phyloP scores from a whole-genome alignment of 37 sponge, comb jelly and placozoan species.

The Corticium candelabrum region DNA sequence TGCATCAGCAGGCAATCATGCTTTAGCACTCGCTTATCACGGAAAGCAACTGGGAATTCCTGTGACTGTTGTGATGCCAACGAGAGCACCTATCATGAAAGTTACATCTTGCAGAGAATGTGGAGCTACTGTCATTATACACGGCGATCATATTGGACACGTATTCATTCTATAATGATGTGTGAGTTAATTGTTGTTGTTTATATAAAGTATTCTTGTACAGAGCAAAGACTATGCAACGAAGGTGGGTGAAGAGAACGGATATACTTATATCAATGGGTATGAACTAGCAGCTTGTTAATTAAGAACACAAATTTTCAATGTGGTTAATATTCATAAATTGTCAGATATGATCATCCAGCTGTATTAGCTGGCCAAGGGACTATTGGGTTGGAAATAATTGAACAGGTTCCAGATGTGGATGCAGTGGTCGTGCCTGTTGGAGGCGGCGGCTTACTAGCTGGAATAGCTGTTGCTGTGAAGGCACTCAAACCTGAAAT shows the following conservation, averaged over 20 bases:
- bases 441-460: slow-evolving; percentile 82
- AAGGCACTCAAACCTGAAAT: slow-evolving; percentile 59
- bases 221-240: slow-evolving; percentile 52
- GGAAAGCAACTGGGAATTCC: slow-evolving; percentile 48
- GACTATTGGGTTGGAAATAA: slow-evolving; percentile 67
- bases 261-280: slow-evolving; percentile 69
- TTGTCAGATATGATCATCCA: slow-evolving; percentile 59
- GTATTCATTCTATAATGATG: too few species aligned
- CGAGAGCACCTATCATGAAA: slow-evolving; percentile 63
- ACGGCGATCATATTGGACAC: slow-evolving; percentile 55
- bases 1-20: slow-evolving; percentile 91
- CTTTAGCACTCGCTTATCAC: slow-evolving; percentile 75
- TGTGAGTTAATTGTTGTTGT: too few species aligned
- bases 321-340: too few species aligned
- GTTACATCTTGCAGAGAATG: slow-evolving; percentile 45
- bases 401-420: slow-evolving; percentile 52
- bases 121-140: slow-evolving; percentile 43
- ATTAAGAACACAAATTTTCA: too few species aligned
- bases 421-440: slow-evolving; percentile 85
- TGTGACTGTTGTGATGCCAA: slow-evolving; percentile 77
- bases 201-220: too few species aligned
- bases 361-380: slow-evolving; percentile 75
- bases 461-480: slow-evolving; percentile 63
- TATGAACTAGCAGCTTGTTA: slow-evolving; percentile 20
- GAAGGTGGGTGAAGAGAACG: slow-evolving; percentile 23